Percentiles rank a stretch among this genome's conserved stretches.
Conservation (phyloP, 2,888 invertebrate genomes). For the Bimastos eiseni region DNA sequence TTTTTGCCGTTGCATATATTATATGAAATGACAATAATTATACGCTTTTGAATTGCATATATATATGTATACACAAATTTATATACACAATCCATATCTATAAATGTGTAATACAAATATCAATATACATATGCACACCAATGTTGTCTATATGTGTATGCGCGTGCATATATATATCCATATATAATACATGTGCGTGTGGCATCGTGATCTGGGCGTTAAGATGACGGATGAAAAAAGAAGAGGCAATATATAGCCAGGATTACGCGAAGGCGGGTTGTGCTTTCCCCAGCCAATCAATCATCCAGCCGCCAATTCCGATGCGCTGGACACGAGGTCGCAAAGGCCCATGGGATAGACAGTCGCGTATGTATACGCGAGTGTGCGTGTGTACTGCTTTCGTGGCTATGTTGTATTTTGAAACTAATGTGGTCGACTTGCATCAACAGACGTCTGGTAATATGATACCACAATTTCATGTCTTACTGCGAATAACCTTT, state of each 20-base stretch:
- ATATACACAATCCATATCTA: no score
- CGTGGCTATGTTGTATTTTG: neutral
- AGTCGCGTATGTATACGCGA: neutral
- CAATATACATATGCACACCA: neutral
- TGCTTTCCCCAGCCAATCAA: neutral
- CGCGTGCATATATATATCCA: conserved; percentile 14
- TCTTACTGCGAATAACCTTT: neutral
- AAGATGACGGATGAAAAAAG: conserved; percentile 17
- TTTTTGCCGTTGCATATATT: no score
- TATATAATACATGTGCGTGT: conserved; percentile 1
- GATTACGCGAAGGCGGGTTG: conserved; percentile 7
- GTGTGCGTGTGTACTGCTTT: neutral
- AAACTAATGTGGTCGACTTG: conserved; percentile 2
- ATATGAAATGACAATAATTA: no score
- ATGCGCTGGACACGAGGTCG: neutral
- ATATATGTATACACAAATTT: neutral
- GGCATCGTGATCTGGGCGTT: conserved; percentile 15
- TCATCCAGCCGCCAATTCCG: conserved; percentile 14
- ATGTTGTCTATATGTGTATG: conserved; percentile 20
- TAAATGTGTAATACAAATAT: no score
- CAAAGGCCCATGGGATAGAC: conserved; percentile 1
- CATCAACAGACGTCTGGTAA: neutral
- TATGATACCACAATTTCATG: neutral
- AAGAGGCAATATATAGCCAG: neutral
- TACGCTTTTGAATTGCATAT: neutral